Base-by-base conservation (phyloP, 2,888 invertebrate genomes). In the Euproctis similis region DNA sequence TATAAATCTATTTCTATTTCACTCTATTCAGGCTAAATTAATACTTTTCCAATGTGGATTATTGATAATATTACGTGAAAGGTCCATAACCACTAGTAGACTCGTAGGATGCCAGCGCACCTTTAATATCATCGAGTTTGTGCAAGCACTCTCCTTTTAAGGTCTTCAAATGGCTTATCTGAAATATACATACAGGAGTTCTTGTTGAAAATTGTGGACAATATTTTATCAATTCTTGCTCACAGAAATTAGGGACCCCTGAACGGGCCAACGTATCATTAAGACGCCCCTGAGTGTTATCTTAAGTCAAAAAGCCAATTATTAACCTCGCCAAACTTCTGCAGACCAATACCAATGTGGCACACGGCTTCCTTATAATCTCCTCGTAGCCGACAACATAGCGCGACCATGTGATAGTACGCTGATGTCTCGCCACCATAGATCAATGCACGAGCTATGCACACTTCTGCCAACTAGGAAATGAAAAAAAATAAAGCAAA, bases 61-160 rank as follows among this genome's bases (percentile, higher is more conserved):
- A n/a, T n/a, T n/a, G n/a, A n/a, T n/a, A n/a, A n/a, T n/a, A n/a
- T 31, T 48, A 71, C 80, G 61, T 67, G 39, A 62, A 74, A 11
- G 66, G 43, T n/a, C 56, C 42, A 2, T 50, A 27, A 23, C 43
- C 9, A 49, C 24, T 30, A 4, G 65, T 49, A 44, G 72, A 75
- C 9, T 57, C 60, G 38, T 62, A 74, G 0, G 67, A 59, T 2
- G 39, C 40, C 11, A 55, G 46, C 0, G 77, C 59, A 2, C 46
- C 46, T 1, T 40, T 2, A 2, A 38, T 37, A 24, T 76, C 53
- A 8, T 53, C 57, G n/a, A 55, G 50, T 31, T 57, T 62, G 33
- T 67, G 67, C 12, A 59, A 51, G 33, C 80, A 73, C 42, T 82
- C 82, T 0, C 69, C 81, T 59, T 77, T 66, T 10, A 82, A 47